Base-by-base conservation (phyloP, 2,113 vertebrate genomes). In the Leptocoma aspasia region DNA sequence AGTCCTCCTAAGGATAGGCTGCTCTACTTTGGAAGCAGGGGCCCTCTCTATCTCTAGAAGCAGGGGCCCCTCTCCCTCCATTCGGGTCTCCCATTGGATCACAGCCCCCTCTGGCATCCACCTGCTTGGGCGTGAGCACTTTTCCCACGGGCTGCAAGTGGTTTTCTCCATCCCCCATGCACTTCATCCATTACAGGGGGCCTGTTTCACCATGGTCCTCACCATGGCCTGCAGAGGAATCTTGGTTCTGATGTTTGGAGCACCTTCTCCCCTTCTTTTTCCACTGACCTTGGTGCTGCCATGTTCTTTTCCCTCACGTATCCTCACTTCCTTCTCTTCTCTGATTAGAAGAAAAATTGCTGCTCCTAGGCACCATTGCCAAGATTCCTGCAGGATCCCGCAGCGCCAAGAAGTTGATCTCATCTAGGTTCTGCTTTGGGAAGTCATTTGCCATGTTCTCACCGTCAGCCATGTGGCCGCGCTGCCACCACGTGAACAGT, bases 51-150 rank as follows among this genome's bases (percentile, higher is more conserved):
- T 42, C 31, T 57, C 19, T 59, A 26, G 42, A 45, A 70, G n/a
- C 56, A 31, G 28, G 16, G 12, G 7, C 22, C 35, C 13, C n/a
- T 77, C 8, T 60, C 20, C 3, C 6, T 60, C 57, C 5, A 7
- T 33, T 26, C 1, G 2, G 21, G 44, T 60, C 35, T 76, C 21
- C 21, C 13, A 9, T 2, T 39, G 2, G 21, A 26, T 39, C 28
- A 26, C 44, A 26, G 12, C 12, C 4, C 4, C 7, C 39, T 54
- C 39, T 0, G 1, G 17, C 35, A 33, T 50, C 23, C 21, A 30
- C 11, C 15, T 0, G 0, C 42, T 47, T 10, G 2, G 4, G 22
- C 0, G 0, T 50, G 35, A 61, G 44, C 16, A 7, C 28, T n/a
- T 44, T 15, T 21, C 31, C 41, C 13, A 15, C 3, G 0, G 45